Conservation (phyloP, 2,888 invertebrate genomes). For the Mythimna ferrago region DNA sequence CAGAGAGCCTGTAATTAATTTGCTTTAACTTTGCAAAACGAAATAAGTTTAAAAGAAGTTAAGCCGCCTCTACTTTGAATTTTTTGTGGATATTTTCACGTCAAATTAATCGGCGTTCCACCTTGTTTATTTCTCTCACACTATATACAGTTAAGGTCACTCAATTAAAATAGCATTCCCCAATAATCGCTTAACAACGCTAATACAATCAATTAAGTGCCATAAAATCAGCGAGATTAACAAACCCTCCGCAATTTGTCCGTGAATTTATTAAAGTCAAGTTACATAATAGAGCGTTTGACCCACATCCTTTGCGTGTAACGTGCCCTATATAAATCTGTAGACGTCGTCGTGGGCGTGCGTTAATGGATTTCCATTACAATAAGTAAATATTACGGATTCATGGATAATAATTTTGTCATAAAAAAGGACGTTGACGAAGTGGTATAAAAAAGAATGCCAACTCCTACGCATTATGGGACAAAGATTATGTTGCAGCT, state of each 20-base stretch:
- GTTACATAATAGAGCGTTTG: constrained; percentile 59
- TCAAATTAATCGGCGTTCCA: constrained; percentile 21
- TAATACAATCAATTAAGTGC: constrained; percentile 37
- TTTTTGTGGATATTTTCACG: constrained; percentile 36
- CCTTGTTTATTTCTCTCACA: constrained; percentile 28
- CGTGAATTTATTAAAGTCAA: constrained; percentile 46
- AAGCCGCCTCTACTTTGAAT: constrained; percentile 20
- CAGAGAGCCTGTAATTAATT: constrained; percentile 26
- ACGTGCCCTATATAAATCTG: constrained; percentile 63
- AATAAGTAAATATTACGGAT: constrained; percentile 70
- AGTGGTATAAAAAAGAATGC: constrained; percentile 49
- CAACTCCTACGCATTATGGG: constrained; percentile 52
- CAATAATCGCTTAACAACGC: constrained; percentile 33
- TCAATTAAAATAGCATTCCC: constrained; percentile 45
- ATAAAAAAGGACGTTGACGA: constrained; percentile 64
- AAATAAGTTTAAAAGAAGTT: constrained; percentile 20
- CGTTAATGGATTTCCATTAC: constrained; percentile 81
- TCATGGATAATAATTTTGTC: constrained; percentile 66
- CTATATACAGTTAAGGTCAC: constrained; percentile 34
- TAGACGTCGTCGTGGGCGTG: constrained; percentile 69
- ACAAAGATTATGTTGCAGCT: constrained; percentile 43
- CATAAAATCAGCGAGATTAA: constrained; percentile 41
- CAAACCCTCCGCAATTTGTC: constrained; percentile 40
- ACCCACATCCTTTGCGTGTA: constrained; percentile 57
- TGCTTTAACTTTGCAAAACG: constrained; percentile 13